Base-by-base conservation (phyloP, 2,888 invertebrate genomes). In the Tryphoninae sp. region DNA sequence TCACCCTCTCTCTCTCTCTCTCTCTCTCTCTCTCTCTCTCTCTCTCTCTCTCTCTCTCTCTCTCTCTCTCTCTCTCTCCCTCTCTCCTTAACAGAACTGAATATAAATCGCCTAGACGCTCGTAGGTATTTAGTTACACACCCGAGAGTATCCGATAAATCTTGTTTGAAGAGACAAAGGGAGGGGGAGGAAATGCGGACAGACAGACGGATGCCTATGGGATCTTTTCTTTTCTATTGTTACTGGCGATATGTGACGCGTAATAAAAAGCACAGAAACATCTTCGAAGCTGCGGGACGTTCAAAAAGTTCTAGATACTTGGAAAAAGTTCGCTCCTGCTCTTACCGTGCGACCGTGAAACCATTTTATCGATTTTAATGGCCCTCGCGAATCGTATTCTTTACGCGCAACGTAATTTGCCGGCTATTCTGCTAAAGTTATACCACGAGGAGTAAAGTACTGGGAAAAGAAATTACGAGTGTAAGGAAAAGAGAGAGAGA, bases 11-110 rank as follows among this genome's bases (percentile, higher is more conserved):
- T 62, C 45, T 53, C 68, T 33, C 19, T 61, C 71, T 71, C 78
- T 75, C 78, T 78, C 77, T 23, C 51, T 8, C 22, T n/a, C 40
- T 71, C 49, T 71, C 71, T 71, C 78, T 75, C 78, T 75, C 77
- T 23, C 51, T 8, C 22, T n/a, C 40, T 69, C 49, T 26, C 62
- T 58, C 16, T 62, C 45, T 53, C 68, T 33, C 19, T 61, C 75
- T 71, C 78, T 75, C 78, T 78, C 77, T 23, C 51, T 8, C 22
- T n/a, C 40, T 71, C 49, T 26, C 62, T 58, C 16, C 55, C n/a
- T 33, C 58, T 78, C 42, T 55, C 67, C 59, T 53, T 45, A 22
- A 69, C 61, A 59, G 71, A 53, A 42, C 59, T 19, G 58, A 45
- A 64, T 59, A 76, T 64, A 61, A 65, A 75, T 40, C 73, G 79